Evolutionary conservation across 2,888 invertebrate species (phyloP), one percentile per base, ranked within the genome.

Genomic region (Rutpela maculata): DNA sequence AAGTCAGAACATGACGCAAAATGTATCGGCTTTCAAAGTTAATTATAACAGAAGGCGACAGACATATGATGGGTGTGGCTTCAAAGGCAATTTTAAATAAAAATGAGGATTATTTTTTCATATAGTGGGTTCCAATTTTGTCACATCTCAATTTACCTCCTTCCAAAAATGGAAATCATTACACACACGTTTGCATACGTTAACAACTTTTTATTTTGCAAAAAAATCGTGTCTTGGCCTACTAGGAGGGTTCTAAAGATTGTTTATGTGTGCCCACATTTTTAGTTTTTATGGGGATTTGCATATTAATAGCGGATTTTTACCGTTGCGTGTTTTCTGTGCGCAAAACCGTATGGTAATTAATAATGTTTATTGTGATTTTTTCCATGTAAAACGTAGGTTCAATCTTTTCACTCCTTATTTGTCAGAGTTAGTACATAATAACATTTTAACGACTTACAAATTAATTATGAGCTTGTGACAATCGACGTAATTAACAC

Each of bases 401-500:
- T 65, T 35, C 31, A 19, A 57, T 11, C 38, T 17, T 65, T 18
- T 38, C 65, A 38, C 65, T 65, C 65, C 65, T 38, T 65, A 65
- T 65, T 65, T 65, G 65, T 38, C 17, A 26, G 22, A 26, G 22
- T 26, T 26, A 26, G 22, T 26, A 4, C 22, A 26, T 26, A 26
- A 26, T 26, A 4, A 26, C 22, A 26, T 26, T 3, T 26, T 26
- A 26, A 26, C 22, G 22, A 26, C 22, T 26, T 26, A 26, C 22
- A 26, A 26, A 26, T 26, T 26, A 26, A 26, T 26, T 26, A 26
- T 26, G 4, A 26, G 22, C 22, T 26, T 26, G 22, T 26, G 22
- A 26, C 22, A 26, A 26, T 26, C 22, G 22, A 26, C 22, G 4
- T 26, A 26, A 3, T 26, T 26, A 26, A 26, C 22, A 26, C 4